Conservation (phyloP, 1,140 invertebrate genomes). For the Vanessa tameamea region DNA sequence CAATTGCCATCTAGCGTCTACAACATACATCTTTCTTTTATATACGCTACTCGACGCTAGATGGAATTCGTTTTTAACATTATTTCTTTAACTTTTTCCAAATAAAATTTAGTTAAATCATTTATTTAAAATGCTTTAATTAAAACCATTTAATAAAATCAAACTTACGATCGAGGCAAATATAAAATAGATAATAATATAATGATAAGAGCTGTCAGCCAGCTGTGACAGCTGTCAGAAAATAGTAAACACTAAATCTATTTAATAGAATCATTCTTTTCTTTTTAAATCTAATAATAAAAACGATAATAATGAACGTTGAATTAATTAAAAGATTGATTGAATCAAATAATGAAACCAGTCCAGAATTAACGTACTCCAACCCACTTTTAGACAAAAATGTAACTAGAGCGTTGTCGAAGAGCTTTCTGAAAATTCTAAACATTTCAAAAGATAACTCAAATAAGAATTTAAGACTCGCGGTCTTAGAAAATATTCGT, state of each 20-base stretch:
- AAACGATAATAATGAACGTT: slow-evolving; percentile 52
- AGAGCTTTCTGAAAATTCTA: slow-evolving; percentile 62
- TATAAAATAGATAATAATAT: too few relatives aligned
- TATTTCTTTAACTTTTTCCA: too few relatives aligned
- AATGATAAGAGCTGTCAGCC: too few relatives aligned
- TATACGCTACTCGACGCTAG: background rate
- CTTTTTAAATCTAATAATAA: background rate
- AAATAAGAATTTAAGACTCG: slow-evolving; percentile 49
- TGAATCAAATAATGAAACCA: slow-evolving; percentile 46
- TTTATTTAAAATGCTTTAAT: too few relatives aligned
- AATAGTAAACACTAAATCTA: too few relatives aligned
- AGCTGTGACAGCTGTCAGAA: too few relatives aligned
- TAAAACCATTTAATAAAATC: too few relatives aligned
- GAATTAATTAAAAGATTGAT: slow-evolving; percentile 63
- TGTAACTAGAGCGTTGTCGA: slow-evolving; percentile 57
- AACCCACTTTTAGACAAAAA: slow-evolving; percentile 62
- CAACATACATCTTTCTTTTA: background rate
- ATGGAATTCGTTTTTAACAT: background rate
- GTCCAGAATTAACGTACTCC: slow-evolving; percentile 53
- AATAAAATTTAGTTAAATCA: too few relatives aligned
- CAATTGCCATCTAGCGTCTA: background rate
- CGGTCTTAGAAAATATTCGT: slow-evolving; percentile 56
- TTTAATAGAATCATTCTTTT: background rate
- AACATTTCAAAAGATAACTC: slow-evolving; percentile 47
- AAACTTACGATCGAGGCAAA: too few relatives aligned